A percentile compares a stretch with the other conserved stretches of the same genome.
Conservation (phyloP, 2,797 vertebrate species). For the Peromyscus attwateri region DNA sequence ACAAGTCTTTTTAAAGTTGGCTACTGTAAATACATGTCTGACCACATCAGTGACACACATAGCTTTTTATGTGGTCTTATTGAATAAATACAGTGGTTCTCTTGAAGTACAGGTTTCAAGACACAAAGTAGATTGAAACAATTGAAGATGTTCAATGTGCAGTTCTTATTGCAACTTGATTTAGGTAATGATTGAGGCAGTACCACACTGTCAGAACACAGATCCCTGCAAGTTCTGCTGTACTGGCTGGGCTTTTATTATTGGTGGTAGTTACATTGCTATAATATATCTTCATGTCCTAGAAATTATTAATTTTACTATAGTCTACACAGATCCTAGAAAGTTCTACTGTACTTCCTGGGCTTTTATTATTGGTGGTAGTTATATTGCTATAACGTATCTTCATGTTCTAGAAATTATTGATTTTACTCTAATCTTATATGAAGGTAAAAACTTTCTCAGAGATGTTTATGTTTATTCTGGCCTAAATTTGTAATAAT, state of each 20-base stretch:
- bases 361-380: background rate
- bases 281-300: slow-evolving; percentile 4
- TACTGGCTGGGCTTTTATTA: background rate
- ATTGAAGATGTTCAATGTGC: background rate
- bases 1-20: slow-evolving; percentile 1
- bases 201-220: background rate
- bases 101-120: slow-evolving; percentile 10
- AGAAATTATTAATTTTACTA: slow-evolving; percentile 13
- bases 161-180: background rate
- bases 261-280: background rate
- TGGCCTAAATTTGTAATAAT: slow-evolving; percentile 20
- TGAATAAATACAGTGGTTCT: slow-evolving; percentile 42
- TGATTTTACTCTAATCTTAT: slow-evolving; percentile 17
- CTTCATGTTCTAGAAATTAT: background rate
- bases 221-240: background rate
- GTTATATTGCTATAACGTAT: background rate
- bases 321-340: background rate
- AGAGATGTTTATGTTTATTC: slow-evolving; percentile 35
- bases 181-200: background rate
- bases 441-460: slow-evolving; percentile 14
- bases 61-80: slow-evolving; percentile 1
- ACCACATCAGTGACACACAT: background rate
- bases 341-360: background rate
- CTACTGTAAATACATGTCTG: background rate
- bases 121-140: slow-evolving; percentile 1